Percentiles rank a stretch among this genome's conserved stretches.
These are phyloP conservation scores for Mergus octosetaceus DNA, from an alignment of 2,797 vertebrate species.

Conservation along the genomic window DNA sequence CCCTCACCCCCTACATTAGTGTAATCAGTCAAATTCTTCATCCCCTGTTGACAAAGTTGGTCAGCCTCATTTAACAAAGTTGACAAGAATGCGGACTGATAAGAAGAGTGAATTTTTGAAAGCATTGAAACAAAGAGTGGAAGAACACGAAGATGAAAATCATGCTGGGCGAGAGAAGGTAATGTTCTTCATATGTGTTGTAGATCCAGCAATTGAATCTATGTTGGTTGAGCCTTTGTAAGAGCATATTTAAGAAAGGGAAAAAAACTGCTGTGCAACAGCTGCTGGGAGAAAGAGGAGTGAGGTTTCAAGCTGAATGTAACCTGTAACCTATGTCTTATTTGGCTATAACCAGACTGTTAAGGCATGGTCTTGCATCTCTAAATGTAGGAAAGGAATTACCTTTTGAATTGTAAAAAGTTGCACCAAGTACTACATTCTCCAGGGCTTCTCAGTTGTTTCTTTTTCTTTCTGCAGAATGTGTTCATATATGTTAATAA, in stretches of 20 bases:
- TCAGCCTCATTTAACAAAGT: constrained; percentile 79
- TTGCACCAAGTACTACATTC: neutral
- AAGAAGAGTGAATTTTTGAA: constrained; percentile 84
- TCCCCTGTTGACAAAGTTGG: constrained; percentile 80
- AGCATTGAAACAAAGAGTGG: constrained; percentile 76
- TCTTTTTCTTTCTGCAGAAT: neutral
- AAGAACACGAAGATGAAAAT: constrained; percentile 72
- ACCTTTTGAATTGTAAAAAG: neutral
- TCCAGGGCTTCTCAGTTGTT: neutral
- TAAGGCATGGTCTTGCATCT: neutral
- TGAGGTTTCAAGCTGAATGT: neutral
- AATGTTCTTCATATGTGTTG: neutral
- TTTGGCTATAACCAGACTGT: neutral
- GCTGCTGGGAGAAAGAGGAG: too few relatives aligned
- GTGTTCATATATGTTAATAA: neutral
- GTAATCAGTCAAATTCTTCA: constrained; percentile 78
- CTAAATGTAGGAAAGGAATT: neutral
- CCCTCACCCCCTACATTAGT: constrained; percentile 43
- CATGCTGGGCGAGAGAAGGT: constrained; percentile 75
- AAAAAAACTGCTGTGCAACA: too few relatives aligned
- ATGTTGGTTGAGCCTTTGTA: too few relatives aligned
- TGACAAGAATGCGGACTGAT: constrained; percentile 78
- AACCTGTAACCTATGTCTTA: neutral
- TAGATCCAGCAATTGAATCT: neutral
- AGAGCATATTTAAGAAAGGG: too few relatives aligned